Percentiles rank a stretch among this genome's conserved stretches.
These are phyloP conservation scores for Nemapogon koenigi DNA, from an alignment of 2,888 invertebrate genomes.

Conservation along the genomic window DNA sequence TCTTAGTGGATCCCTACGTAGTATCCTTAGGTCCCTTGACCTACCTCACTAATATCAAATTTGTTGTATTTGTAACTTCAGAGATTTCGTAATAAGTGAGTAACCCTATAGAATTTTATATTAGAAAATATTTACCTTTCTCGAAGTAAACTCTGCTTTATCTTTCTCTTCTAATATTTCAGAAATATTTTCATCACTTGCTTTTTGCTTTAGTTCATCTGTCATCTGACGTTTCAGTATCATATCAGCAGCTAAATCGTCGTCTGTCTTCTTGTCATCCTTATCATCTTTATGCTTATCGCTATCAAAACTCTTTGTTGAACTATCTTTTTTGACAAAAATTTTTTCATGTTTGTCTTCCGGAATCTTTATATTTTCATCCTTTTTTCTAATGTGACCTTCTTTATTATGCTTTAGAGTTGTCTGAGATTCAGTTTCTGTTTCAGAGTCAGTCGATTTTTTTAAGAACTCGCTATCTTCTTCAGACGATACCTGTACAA, in stretches of 20 bases:
- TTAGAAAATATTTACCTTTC: too few species aligned
- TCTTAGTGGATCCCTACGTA: too few species aligned
- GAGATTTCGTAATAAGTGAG: too few species aligned
- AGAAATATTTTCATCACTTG: constrained; percentile 23
- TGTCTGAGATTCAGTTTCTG: constrained; percentile 60
- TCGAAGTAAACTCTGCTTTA: too few species aligned
- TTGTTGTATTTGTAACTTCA: too few species aligned
- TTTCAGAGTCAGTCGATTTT: constrained; percentile 60
- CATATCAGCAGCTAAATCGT: constrained; percentile 22
- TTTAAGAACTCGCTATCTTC: constrained; percentile 60
- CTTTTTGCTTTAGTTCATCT: too few species aligned
- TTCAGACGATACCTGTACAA: constrained; percentile 59
- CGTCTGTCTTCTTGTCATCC: constrained; percentile 29
- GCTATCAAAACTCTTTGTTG: too few species aligned
- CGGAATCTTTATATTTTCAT: constrained; percentile 18
- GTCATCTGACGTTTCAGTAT: constrained; percentile 34
- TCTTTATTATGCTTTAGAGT: constrained; percentile 47
- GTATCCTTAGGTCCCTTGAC: too few species aligned
- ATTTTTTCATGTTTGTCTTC: too few species aligned
- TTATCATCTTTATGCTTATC: constrained; percentile 27
- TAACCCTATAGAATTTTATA: too few species aligned
- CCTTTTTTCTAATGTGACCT: constrained; percentile 27
- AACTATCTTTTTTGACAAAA: too few species aligned
- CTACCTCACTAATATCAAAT: too few species aligned
- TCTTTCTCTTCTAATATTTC: constrained; percentile 2